These are phyloP conservation scores for Caenorhabditis panamensis DNA, from an alignment of 2,888 invertebrate genomes.

Conservation along the genomic window DNA sequence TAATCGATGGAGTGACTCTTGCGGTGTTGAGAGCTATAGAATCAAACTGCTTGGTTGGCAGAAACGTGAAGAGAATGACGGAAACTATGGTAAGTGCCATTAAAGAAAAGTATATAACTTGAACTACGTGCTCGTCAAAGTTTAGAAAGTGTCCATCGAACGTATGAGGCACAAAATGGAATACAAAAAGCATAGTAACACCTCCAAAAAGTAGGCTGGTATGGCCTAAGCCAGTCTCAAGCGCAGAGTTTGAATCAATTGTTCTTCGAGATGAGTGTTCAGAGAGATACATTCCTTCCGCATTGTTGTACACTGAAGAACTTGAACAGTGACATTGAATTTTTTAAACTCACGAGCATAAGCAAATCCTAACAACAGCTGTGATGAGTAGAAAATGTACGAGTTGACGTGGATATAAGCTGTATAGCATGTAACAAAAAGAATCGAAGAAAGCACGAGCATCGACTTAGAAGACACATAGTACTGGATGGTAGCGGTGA, in stretches of 20 bases:
- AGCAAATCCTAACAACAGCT: constrained; percentile 59
- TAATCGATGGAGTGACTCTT: constrained; percentile 37
- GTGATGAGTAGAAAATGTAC: constrained; percentile 57
- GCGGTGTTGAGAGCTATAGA: constrained; percentile 54
- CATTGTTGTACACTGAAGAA: constrained; percentile 64
- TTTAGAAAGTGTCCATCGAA: constrained; percentile 57
- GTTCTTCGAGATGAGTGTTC: constrained; percentile 64
- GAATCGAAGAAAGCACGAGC: constrained; percentile 37
- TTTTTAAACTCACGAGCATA: constrained; percentile 62
- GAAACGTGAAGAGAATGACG: constrained; percentile 51
- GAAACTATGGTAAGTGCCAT: constrained; percentile 53
- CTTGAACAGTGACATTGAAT: too few species aligned
- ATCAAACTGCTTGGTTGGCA: constrained; percentile 64
- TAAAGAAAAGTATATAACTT: constrained; percentile 60
- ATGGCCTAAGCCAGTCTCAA: constrained; percentile 64
- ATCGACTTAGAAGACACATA: constrained; percentile 61
- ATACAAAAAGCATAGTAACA: constrained; percentile 55
- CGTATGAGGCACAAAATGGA: constrained; percentile 57
- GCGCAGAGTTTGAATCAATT: constrained; percentile 58
- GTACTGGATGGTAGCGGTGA: constrained; percentile 61
- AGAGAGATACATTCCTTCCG: constrained; percentile 63
- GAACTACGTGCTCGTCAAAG: constrained; percentile 57
- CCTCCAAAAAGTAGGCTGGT: constrained; percentile 58
- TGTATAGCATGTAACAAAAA: constrained; percentile 52
- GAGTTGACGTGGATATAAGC: constrained; percentile 59